These are phyloP conservation scores for Chelidonichthys spinosus DNA, from an alignment of 2,797 vertebrate genomes.

Conservation along the genomic window DNA sequence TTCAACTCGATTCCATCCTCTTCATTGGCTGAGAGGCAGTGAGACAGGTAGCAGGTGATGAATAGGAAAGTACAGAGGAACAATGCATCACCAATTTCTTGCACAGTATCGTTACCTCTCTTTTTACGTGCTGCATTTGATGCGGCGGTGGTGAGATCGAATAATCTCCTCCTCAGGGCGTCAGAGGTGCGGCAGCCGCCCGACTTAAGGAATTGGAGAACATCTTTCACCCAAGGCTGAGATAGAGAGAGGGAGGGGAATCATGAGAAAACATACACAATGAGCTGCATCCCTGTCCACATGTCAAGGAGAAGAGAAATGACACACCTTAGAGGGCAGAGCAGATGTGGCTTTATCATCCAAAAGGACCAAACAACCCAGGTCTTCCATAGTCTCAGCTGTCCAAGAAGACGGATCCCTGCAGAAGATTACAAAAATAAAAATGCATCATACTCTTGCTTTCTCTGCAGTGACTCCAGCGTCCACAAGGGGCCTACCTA, in stretches of 20 bases:
- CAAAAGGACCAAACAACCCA: constrained; percentile 73
- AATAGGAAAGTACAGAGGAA: not conserved
- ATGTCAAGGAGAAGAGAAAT: not conserved
- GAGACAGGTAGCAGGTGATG: not conserved
- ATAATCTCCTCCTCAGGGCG: constrained; percentile 68
- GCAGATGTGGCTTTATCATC: constrained; percentile 54
- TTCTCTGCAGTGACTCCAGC: not conserved
- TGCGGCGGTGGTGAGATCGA: constrained; percentile 42
- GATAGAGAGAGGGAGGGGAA: constrained; percentile 7
- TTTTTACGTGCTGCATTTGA: constrained; percentile 21
- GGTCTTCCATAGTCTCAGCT: constrained; percentile 59
- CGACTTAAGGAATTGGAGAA: constrained; percentile 63
- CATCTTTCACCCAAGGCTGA: constrained; percentile 76
- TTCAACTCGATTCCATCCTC: constrained; percentile 33
- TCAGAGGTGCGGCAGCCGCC: not conserved
- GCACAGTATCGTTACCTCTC: constrained; percentile 12
- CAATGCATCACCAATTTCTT: not conserved
- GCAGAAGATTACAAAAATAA: constrained; percentile 3
- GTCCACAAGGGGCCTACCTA: constrained; percentile 38
- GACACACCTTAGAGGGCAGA: constrained; percentile 67
- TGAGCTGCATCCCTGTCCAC: not conserved
- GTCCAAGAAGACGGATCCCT: constrained; percentile 78
- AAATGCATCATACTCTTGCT: not conserved
- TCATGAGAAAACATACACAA: not conserved
- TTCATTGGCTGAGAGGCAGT: constrained; percentile 20